These are phyloP conservation scores for Nannoperca australis DNA, from an alignment of 2,797 vertebrate species.

Conservation along the genomic window DNA sequence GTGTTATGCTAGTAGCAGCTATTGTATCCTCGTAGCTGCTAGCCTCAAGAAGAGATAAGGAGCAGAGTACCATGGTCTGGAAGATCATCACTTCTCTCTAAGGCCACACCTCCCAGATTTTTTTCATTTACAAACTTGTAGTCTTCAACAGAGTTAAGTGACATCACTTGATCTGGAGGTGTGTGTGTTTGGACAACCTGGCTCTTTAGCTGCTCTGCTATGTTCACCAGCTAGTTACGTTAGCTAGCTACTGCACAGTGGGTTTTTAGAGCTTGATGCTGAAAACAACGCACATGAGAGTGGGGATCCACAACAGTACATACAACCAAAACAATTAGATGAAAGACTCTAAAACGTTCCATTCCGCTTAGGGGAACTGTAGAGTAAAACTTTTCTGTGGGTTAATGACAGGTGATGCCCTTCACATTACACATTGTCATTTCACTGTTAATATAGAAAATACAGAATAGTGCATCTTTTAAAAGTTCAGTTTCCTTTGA, in stretches of 20 bases:
- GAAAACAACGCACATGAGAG: background rate
- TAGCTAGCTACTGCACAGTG: no score
- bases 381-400: background rate
- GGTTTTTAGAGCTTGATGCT: background rate
- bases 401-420: background rate
- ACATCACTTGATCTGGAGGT: no score
- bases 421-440: background rate
- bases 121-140: no score
- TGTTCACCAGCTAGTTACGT: background rate
- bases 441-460: background rate
- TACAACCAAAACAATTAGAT: background rate
- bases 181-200: no score
- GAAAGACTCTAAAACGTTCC: background rate
- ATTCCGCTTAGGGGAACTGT: background rate
- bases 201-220: background rate
- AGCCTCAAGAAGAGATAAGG: background rate
- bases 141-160: no score
- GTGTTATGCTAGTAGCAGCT: background rate
- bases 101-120: no score
- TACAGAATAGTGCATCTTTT: background rate
- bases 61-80: background rate
- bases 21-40: background rate
- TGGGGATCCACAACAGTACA: background rate
- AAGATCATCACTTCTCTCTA: background rate
- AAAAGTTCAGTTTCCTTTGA: background rate